phyloP scores from a whole-genome alignment of 2,888 invertebrate species.

The Drosophila nr. medialis region DNA sequence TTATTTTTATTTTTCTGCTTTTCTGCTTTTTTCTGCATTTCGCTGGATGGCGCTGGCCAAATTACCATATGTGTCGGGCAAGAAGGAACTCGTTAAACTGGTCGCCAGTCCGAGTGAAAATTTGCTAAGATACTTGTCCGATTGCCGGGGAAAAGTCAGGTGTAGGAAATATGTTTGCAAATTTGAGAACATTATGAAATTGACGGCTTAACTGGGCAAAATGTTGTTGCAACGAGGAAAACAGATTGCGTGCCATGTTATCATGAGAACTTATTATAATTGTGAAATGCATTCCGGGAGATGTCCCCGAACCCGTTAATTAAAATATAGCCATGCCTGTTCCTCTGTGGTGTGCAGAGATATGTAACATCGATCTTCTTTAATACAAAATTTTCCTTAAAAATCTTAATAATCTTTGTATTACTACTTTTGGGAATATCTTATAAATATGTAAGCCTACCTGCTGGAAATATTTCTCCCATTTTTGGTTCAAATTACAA shows the following conservation, averaged over 20 bases:
- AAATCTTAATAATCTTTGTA: not conserved
- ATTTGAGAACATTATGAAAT: conserved; percentile 39
- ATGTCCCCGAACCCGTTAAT: not conserved
- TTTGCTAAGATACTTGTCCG: conserved; percentile 19
- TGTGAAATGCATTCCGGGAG: not conserved
- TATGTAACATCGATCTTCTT: not conserved
- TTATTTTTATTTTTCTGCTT: conserved; percentile 44
- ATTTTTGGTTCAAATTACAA: not conserved
- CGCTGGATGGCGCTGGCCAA: conserved; percentile 19
- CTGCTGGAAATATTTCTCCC: not conserved
- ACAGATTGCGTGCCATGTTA: not conserved
- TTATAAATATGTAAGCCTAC: not conserved
- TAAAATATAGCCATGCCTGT: not conserved
- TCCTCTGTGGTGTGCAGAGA: not conserved
- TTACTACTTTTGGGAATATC: not conserved
- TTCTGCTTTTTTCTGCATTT: conserved; percentile 11
- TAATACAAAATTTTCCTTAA: not conserved
- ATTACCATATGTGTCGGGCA: conserved; percentile 45
- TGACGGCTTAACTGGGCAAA: conserved; percentile 12
- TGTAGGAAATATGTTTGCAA: conserved; percentile 35
- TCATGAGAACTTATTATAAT: not conserved
- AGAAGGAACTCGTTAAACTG: conserved; percentile 43
- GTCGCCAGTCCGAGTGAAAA: conserved; percentile 32
- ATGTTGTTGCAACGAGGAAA: not conserved
- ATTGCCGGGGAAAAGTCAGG: conserved; percentile 37